Percentiles rank a stretch among this genome's conserved stretches.
Conservation (phyloP, 2,113 vertebrate genomes). For the Labrus mixtus region DNA sequence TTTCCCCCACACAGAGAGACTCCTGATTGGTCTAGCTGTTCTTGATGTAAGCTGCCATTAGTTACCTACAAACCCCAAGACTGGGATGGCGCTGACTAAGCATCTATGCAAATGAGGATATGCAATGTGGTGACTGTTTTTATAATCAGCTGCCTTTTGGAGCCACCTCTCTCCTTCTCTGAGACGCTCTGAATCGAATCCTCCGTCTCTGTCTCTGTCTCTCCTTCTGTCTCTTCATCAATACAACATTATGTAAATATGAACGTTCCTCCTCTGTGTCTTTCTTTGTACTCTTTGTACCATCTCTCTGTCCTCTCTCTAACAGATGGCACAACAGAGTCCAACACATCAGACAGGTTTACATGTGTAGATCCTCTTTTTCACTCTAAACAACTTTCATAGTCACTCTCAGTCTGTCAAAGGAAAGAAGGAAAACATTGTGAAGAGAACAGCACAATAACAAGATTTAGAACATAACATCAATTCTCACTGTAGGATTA, state of each 20-base stretch:
- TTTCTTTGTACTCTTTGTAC: constrained; percentile 32
- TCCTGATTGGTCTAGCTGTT: constrained; percentile 43
- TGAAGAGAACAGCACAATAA: constrained; percentile 17
- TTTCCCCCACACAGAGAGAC: neutral
- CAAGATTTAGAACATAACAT: constrained; percentile 3
- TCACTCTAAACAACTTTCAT: constrained; percentile 29
- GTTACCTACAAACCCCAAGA: constrained; percentile 73
- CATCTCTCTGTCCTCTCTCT: constrained; percentile 25
- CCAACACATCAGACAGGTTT: constrained; percentile 56
- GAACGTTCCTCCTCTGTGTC: constrained; percentile 16
- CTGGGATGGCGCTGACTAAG: constrained; percentile 79
- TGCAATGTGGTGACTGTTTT: constrained; percentile 77
- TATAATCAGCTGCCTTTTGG: constrained; percentile 68
- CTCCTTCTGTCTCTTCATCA: constrained; percentile 34
- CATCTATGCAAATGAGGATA: constrained; percentile 80
- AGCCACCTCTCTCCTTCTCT: constrained; percentile 53
- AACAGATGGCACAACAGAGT: constrained; percentile 62
- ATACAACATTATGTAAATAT: constrained; percentile 30
- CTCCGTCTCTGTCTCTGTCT: constrained; percentile 41
- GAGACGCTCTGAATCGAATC: constrained; percentile 50
- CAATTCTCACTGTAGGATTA: neutral
- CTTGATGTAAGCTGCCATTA: constrained; percentile 65
- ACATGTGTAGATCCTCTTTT: constrained; percentile 36
- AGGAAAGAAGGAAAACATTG: constrained; percentile 4
- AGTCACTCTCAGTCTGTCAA: neutral